These are phyloP conservation scores for Calliopum simillimum DNA, from an alignment of 2,888 invertebrate genomes.

Conservation along the genomic window DNA sequence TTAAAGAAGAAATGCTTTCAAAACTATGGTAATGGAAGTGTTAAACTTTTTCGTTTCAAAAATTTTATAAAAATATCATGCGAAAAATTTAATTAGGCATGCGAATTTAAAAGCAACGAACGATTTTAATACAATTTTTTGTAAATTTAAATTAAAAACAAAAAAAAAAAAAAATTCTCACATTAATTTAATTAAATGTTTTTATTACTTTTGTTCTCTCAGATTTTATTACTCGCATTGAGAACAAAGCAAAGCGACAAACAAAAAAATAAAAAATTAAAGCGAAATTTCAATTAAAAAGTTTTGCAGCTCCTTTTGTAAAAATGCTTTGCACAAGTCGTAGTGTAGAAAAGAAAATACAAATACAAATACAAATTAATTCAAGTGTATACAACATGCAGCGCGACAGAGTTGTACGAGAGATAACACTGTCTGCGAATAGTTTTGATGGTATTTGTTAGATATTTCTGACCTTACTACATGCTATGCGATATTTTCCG, in stretches of 20 bases:
- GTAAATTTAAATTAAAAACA: background rate
- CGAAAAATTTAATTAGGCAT: too few species aligned
- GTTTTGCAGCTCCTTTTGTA: background rate
- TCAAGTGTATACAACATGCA: background rate
- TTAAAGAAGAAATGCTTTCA: too few species aligned
- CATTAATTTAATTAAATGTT: conserved; percentile 7
- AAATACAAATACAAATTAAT: background rate
- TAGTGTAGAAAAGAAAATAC: background rate
- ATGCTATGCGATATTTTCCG: too few species aligned
- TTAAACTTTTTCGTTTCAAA: too few species aligned
- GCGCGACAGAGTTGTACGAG: background rate
- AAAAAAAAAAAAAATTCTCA: background rate
- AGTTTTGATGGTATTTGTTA: too few species aligned
- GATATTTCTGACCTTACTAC: too few species aligned
- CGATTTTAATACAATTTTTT: too few species aligned
- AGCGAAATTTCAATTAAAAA: conserved; percentile 1
- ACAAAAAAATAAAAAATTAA: background rate
- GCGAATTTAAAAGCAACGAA: too few species aligned
- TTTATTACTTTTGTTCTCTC: background rate
- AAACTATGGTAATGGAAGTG: too few species aligned
- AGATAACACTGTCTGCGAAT: too few species aligned
- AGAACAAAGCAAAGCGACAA: background rate
- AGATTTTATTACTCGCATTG: background rate
- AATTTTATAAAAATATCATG: too few species aligned
- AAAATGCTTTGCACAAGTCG: background rate